Conservation (phyloP, 2,797 vertebrate genomes). For the Sebastes miniatus region DNA sequence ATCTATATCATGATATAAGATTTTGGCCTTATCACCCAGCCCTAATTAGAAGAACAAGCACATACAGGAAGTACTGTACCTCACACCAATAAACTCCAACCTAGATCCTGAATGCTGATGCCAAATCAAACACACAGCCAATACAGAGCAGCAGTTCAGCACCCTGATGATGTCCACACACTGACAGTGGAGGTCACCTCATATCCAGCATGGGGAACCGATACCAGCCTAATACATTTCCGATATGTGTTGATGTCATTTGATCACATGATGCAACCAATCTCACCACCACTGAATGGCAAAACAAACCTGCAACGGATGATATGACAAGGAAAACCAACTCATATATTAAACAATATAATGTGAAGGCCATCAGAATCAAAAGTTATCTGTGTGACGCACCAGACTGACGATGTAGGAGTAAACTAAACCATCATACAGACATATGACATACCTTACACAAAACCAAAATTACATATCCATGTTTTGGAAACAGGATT, state of each 20-base stretch:
- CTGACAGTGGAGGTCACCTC: not conserved
- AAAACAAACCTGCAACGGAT: not conserved
- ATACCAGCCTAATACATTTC: not conserved
- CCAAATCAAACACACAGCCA: not conserved
- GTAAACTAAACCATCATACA: not conserved
- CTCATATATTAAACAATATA: not conserved
- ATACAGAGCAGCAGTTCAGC: not conserved
- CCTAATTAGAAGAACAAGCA: not conserved
- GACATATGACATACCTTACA: not conserved
- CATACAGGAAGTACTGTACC: not conserved
- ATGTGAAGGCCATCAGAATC: not conserved
- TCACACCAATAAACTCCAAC: constrained; percentile 1
- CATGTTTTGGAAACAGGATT: not conserved
- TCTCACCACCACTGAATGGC: not conserved
- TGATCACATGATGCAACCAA: not conserved
- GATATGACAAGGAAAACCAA: not conserved
- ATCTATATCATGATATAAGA: no score
- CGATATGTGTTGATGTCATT: not conserved
- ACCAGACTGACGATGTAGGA: not conserved
- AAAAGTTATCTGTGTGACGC: not conserved
- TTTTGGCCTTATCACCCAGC: no score
- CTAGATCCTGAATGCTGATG: not conserved
- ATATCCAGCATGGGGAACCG: constrained; percentile 5
- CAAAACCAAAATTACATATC: not conserved
- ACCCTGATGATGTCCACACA: not conserved